Base-by-base conservation (phyloP, 1,140 invertebrate species). In the Lethocerus indicus region DNA sequence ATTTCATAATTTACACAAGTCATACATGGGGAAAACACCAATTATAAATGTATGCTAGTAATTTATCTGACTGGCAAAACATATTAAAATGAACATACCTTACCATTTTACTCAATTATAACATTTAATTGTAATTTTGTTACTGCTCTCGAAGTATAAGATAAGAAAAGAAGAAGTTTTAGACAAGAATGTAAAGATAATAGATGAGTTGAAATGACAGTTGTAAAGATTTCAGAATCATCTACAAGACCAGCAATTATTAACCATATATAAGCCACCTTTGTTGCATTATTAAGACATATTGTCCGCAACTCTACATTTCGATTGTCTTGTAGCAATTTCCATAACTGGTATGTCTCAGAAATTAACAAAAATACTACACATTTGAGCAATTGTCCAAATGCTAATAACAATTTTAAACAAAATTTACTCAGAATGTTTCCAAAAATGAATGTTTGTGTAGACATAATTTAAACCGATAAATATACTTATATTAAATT, bases 291-390 rank as follows among this genome's bases (percentile, higher is more conserved):
- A 39, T 39, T 47, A 48, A 39, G 47, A 48, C 47, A 26, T 47
- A 18, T 45, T n/a, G 47, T 39, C 47, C 13, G 47, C 47, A 48
- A 48, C 50, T 51, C 44, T 46, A 46, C 25, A 25, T 27, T 51
- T 51, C 42, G 50, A 51, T 51, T 51, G 50, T 51, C 50, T 51
- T 51, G 50, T 51, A 51, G 50, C 50, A 51, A 51, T 51, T 44
- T 44, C 41, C 36, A 50, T 20, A 21, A 28, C 40, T 28, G 50
- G 43, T 44, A 25, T 27, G 27, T 40, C 43, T 43, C 50, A 51
- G 47, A 47, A 51, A 45, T 28, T 18, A 42, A 43, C 40, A 28
- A 16, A 18, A 26, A 32, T 23, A 29, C 21, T 39, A 39, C 21
- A 21, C 24, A 28, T 21, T 51, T 51, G 41, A 45, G 49, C 41